Conservation (phyloP, 2,113 vertebrate species). For the Halcyon senegalensis region DNA sequence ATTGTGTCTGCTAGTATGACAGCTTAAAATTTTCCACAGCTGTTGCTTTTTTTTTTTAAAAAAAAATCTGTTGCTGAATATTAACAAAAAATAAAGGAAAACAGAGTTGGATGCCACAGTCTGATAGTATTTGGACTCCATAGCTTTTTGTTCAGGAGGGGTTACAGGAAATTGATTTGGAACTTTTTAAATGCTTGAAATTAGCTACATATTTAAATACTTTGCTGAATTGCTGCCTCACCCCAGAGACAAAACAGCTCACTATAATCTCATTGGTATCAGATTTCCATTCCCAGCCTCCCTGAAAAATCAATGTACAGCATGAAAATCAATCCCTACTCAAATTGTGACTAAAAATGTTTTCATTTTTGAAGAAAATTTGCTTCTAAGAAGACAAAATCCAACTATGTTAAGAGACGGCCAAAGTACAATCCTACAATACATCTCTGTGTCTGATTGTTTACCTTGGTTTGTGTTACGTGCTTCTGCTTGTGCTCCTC, state of each 20-base stretch:
- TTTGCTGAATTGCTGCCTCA: not conserved
- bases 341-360: not conserved
- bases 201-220: not conserved
- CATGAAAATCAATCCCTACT: constrained; percentile 11
- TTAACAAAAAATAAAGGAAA: not conserved
- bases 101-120: not conserved
- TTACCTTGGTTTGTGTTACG: not conserved
- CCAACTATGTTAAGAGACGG: not conserved
- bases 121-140: not conserved
- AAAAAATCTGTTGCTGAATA: not conserved
- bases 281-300: constrained; percentile 1
- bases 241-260: not conserved
- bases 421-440: not conserved
- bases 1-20: not conserved
- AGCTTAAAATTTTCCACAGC: not conserved
- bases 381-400: not conserved
- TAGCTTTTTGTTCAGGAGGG: not conserved
- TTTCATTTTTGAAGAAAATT: not conserved
- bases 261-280: constrained; percentile 3
- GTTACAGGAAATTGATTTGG: not conserved
- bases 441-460: not conserved
- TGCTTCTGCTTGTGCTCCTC: not conserved
- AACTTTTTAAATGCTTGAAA: constrained; percentile 9
- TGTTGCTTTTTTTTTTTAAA: not conserved
- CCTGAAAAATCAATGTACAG: constrained; percentile 14